Base-by-base conservation (phyloP, 2,797 vertebrate species). In the Argentina silus region DNA sequence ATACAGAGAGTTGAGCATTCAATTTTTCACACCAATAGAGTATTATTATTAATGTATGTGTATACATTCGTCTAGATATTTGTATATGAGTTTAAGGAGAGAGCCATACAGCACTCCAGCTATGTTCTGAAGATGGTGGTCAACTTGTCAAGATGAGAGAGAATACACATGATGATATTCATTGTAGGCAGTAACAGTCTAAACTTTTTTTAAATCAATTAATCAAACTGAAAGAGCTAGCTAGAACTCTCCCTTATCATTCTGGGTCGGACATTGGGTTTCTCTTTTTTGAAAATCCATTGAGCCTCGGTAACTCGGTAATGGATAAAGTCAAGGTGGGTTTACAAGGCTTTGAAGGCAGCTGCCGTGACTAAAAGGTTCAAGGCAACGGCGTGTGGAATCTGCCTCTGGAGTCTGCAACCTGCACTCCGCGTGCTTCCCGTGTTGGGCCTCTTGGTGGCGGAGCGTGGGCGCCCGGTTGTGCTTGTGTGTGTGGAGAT, bases 401-500 rank as follows among this genome's bases (percentile, higher is more conserved):
- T 68, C 63, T 83, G 17, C 0, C 17, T 23, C 3, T 73, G 15
- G 14, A 86, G 77, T 63, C 77, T 56, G 0, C 19, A 43, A 23
- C 83, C 81, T 74, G 75, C 80, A 72, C 86, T 91, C 45, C 63
- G 67, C 8, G 83, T 77, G 53, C 59, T 81, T 2, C 60, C 70
- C 1, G 81, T 74, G 67, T 80, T 77, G 14, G 86, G 78, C 61
- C 82, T 91, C 70, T 85, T 89, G 1, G 85, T 80, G 10, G 80
- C 79, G 6, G 81, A 50, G 2, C 4, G 74, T 1, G 87, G 85
- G 12, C 55, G 78, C 6, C 81, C 80, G 12, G 90, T 90, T 85
- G 93, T 93, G 90, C 91, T 93, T 74, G 83, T 86, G 51, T 78
- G 81, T 11, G 83, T 79, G n/a, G 85, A 74, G 10, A 72, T 61